Base-by-base conservation (phyloP, 92 coral and sea anemone genomes). In the Blastomussa wellsi region DNA sequence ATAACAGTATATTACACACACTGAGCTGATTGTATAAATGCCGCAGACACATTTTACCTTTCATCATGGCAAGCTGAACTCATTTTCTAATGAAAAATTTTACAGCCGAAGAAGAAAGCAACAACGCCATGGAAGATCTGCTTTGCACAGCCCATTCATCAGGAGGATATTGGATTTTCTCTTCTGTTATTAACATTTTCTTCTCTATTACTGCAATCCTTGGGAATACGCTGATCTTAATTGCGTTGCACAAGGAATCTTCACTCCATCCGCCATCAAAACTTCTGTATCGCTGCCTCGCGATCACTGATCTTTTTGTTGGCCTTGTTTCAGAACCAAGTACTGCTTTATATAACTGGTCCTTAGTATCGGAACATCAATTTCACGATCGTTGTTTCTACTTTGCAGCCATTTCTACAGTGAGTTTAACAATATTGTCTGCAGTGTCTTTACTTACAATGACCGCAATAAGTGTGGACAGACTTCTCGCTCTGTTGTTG, bases 401-500 rank as follows among this genome's bases (percentile, higher is more conserved):
- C 22, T 60, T 13, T 8, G 67, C 67, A 1, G 12, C 15, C 31
- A 60, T 60, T 60, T 24, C 5, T 60, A 24, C 67, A 19, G 32
- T n/a, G 12, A n/a, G 67, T 60, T 60, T 60, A 9, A 60, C 32
- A 60, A 5, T 26, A n/a, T 26, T 60, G 67, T 60, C 26, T 15
- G 14, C 67, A 60, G 67, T 60, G 12, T 60, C 67, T 60, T 15
- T 60, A 32, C 32, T 60, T n/a, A 60, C 57, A 7, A 2, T 51
- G 74, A 35, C 74, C 33, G 76, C 51, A 20, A 71, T 71, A 71
- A 74, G 78, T 28, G 41, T 47, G 2, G 78, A 74, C 60, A 44
- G 78, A 74, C 78, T 74, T 74, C 80, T 76, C 32, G 80, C 80
- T 52, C 80, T 76, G 48, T 52, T 52, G 64, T 48, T n/a, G n/a